Evolutionary conservation across 2,888 invertebrate genomes (phyloP).

Genomic region (Mantis religiosa): DNA sequence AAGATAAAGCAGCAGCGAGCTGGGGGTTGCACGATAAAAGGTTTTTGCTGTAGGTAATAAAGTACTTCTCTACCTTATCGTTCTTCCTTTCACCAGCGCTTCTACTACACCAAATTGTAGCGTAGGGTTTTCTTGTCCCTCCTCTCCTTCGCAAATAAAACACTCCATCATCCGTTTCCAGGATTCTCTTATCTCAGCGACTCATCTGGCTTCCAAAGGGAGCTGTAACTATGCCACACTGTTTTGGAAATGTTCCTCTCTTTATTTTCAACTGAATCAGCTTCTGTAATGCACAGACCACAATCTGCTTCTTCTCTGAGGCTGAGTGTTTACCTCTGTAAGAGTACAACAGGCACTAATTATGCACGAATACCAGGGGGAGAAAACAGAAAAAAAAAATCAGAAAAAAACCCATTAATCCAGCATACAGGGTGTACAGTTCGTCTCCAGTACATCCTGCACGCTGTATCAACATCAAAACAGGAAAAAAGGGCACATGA

Average conservation of each 20-base stretch:
- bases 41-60: background rate
- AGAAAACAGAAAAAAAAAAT: too few relatives aligned
- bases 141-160: background rate
- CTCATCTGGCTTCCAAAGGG: background rate
- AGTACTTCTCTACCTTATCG: background rate
- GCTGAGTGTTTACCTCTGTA: background rate
- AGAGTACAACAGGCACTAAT: too few relatives aligned
- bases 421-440: too few relatives aligned
- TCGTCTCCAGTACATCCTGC: too few relatives aligned
- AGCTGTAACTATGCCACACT: background rate
- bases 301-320: background rate
- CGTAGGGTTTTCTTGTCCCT: background rate
- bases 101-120: background rate
- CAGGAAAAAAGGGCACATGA: too few relatives aligned
- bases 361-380: too few relatives aligned
- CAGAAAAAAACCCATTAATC: too few relatives aligned
- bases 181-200: background rate
- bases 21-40: background rate
- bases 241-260: background rate
- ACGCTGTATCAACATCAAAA: too few relatives aligned
- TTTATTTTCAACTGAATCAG: background rate
- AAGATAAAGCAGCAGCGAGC: background rate
- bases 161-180: background rate
- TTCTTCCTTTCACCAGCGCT: background rate
- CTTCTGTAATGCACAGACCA: background rate